Percentiles rank a stretch among this genome's conserved stretches.
Conservation (phyloP, 2,888 invertebrate species). For the Eupsilia transversa region DNA sequence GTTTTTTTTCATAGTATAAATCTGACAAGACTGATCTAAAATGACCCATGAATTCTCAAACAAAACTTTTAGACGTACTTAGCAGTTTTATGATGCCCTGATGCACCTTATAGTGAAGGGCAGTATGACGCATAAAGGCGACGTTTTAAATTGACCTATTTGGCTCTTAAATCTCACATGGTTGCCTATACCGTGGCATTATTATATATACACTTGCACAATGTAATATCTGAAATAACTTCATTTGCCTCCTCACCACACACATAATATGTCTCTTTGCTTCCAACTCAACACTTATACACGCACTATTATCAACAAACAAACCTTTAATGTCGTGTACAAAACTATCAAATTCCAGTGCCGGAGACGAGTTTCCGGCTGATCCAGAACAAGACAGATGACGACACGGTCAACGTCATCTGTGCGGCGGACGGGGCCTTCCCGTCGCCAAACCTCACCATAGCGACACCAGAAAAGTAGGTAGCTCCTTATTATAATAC, state of each 20-base stretch:
- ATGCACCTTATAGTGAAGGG: not conserved
- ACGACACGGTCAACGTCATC: conserved; percentile 88
- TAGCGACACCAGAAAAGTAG: conserved; percentile 88
- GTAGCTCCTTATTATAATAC: conserved; percentile 27
- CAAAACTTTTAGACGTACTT: too few relatives aligned
- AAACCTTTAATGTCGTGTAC: conserved; percentile 18
- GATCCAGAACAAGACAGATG: conserved; percentile 89
- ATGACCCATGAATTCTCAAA: not conserved
- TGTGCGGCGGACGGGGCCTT: conserved; percentile 90
- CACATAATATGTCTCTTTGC: not conserved
- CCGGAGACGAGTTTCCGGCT: conserved; percentile 89
- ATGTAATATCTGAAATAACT: not conserved
- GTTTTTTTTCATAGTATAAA: not conserved
- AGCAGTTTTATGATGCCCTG: not conserved
- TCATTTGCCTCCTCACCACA: not conserved
- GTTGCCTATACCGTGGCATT: not conserved
- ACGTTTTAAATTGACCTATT: not conserved
- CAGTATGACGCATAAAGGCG: not conserved
- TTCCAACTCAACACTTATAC: not conserved
- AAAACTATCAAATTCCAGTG: conserved; percentile 78
- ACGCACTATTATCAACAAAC: not conserved
- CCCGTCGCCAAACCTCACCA: conserved; percentile 90
- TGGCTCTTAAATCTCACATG: not conserved
- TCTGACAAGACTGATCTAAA: not conserved
- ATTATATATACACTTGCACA: not conserved